A percentile compares a stretch with the other conserved stretches of the same genome.
Conservation (phyloP, 2,797 vertebrate genomes). For the Lepidocolaptes lacrymiger region DNA sequence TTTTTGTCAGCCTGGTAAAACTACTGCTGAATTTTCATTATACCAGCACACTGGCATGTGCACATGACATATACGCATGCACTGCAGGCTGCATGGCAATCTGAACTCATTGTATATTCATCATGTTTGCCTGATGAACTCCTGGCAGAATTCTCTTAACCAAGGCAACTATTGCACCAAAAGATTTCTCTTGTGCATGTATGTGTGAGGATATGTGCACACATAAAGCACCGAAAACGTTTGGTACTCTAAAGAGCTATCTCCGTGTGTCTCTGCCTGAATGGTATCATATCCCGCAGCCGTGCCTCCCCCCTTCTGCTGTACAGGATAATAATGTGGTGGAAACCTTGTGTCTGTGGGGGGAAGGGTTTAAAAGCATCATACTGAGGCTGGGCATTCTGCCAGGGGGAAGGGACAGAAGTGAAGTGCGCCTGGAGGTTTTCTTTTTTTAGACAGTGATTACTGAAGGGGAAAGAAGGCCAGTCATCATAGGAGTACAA, state of each 20-base stretch:
- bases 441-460: constrained; percentile 73
- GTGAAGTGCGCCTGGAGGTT: constrained; percentile 54
- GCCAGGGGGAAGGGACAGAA: constrained; percentile 73
- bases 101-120: constrained; percentile 12
- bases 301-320: not conserved
- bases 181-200: not conserved
- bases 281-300: not conserved
- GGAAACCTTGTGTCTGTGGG: constrained; percentile 55
- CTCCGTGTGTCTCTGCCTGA: not conserved
- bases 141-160: not conserved
- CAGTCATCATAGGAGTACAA: constrained; percentile 30
- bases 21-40: constrained; percentile 61
- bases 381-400: constrained; percentile 65
- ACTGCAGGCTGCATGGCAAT: not conserved
- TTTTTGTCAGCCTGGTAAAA: constrained; percentile 32
- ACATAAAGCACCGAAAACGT: accelerated
- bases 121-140: not conserved
- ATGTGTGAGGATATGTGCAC: not conserved
- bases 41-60: not conserved
- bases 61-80: not conserved
- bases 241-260: not conserved
- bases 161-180: not conserved
- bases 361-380: constrained; percentile 66
- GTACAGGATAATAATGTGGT: constrained; percentile 12
- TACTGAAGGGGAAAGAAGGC: constrained; percentile 65